These are phyloP conservation scores for Saxidomus purpurata DNA, from an alignment of 1,140 invertebrate genomes.

Conservation along the genomic window DNA sequence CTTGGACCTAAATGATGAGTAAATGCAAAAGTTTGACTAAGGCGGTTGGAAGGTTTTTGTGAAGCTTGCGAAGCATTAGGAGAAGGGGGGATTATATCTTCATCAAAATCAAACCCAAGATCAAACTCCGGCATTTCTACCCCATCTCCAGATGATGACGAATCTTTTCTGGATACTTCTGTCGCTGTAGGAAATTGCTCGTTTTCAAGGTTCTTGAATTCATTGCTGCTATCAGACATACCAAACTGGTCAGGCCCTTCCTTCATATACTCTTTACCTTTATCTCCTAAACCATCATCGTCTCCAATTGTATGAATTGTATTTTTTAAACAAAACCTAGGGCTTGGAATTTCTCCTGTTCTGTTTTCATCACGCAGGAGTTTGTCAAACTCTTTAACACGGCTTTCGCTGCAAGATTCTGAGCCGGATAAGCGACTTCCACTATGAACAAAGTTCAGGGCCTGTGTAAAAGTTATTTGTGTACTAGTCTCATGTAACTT, in stretches of 20 bases:
- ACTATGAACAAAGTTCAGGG: constrained; percentile 52
- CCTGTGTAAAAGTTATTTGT: constrained; percentile 65
- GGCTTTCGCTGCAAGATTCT: not conserved
- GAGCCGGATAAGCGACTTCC: not conserved
- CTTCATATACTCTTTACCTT: no score
- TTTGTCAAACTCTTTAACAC: not conserved
- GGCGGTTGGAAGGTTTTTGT: constrained; percentile 41
- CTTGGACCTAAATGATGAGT: constrained; percentile 1
- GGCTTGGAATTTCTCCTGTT: not conserved
- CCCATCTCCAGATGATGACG: constrained; percentile 27
- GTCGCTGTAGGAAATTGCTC: not conserved
- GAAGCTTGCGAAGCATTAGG: constrained; percentile 34
- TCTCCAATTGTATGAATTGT: not conserved
- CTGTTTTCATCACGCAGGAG: not conserved
- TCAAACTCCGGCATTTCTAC: constrained; percentile 64
- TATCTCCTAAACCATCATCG: no score
- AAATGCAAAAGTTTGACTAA: constrained; percentile 63
- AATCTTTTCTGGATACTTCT: constrained; percentile 20
- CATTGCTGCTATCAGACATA: no score
- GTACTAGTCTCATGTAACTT: constrained; percentile 19
- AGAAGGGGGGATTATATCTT: constrained; percentile 64
- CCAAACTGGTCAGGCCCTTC: no score
- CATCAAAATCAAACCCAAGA: constrained; percentile 64
- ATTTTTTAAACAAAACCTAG: not conserved
- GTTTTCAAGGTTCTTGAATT: not conserved